Evolutionary conservation across 2,797 vertebrate genomes (phyloP).

Genomic region (Phrynocephalus vlangalii): DNA sequence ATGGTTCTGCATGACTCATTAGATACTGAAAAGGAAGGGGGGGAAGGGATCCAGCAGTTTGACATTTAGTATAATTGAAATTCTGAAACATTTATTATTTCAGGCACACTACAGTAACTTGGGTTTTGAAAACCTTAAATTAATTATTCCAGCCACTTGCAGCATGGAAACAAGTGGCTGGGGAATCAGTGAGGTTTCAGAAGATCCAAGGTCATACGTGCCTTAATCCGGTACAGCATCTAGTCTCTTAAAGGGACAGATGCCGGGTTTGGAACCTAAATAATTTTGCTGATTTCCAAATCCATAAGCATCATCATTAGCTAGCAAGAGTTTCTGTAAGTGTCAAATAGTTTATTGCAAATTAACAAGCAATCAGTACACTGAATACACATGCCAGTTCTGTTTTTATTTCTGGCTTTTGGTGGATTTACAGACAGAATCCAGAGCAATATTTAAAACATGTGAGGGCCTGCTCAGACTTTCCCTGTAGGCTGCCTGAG

Average conservation of each 20-base stretch:
- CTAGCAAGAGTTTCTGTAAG: background rate
- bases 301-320: background rate
- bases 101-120: slow-evolving; percentile 71
- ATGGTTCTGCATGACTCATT: slow-evolving; percentile 74
- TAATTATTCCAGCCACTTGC: slow-evolving; percentile 73
- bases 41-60: slow-evolving; percentile 62
- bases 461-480: background rate
- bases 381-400: background rate
- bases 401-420: background rate
- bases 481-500: too few species aligned
- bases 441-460: background rate
- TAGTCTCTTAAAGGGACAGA: slow-evolving; percentile 13
- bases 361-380: slow-evolving; percentile 2
- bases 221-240: background rate
- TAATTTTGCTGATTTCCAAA: background rate
- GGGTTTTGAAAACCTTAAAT: slow-evolving; percentile 72
- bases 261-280: background rate
- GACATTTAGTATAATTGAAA: slow-evolving; percentile 80
- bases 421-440: background rate
- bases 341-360: slow-evolving; percentile 9
- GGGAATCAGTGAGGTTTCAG: slow-evolving; percentile 26
- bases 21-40: slow-evolving; percentile 33
- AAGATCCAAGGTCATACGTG: background rate
- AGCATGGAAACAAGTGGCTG: slow-evolving; percentile 64
- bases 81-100: slow-evolving; percentile 79